phyloP scores from a whole-genome alignment of 2,888 invertebrate genomes.

The Piscicola geometra region DNA sequence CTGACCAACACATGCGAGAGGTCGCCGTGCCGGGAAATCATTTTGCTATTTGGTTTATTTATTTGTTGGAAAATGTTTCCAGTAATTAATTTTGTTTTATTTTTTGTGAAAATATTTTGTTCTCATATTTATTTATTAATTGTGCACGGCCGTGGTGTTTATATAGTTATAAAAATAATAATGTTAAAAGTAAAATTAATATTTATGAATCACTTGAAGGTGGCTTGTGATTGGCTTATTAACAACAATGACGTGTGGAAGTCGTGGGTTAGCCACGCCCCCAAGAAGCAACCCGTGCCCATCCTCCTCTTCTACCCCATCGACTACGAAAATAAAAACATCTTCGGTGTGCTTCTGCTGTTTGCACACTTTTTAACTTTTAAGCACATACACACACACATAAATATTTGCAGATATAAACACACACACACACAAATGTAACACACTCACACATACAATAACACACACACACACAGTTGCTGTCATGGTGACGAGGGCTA shows the following conservation, averaged over 20 bases:
- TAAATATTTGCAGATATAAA: too few relatives aligned
- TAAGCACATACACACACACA: too few relatives aligned
- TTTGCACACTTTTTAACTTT: too few relatives aligned
- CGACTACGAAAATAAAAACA: too few relatives aligned
- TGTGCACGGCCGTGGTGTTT: too few relatives aligned
- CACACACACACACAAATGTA: too few relatives aligned
- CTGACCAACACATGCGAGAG: not conserved
- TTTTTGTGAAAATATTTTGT: not conserved
- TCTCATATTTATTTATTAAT: not conserved
- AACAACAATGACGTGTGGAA: not conserved
- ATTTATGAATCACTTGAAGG: too few relatives aligned
- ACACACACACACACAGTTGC: constrained; percentile 2
- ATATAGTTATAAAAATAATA: too few relatives aligned
- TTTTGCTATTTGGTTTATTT: not conserved
- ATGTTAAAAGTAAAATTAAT: too few relatives aligned
- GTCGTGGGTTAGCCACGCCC: not conserved
- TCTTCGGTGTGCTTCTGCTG: too few relatives aligned
- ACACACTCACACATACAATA: not conserved
- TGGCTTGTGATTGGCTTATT: not conserved
- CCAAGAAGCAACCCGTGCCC: not conserved
- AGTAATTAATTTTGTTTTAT: not conserved
- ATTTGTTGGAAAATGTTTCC: not conserved
- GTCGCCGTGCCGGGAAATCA: not conserved
- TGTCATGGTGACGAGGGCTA: not conserved
- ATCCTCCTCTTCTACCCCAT: not conserved